These are phyloP conservation scores for Drosophila helvetica DNA, from an alignment of 2,888 invertebrate species.

Conservation along the genomic window DNA sequence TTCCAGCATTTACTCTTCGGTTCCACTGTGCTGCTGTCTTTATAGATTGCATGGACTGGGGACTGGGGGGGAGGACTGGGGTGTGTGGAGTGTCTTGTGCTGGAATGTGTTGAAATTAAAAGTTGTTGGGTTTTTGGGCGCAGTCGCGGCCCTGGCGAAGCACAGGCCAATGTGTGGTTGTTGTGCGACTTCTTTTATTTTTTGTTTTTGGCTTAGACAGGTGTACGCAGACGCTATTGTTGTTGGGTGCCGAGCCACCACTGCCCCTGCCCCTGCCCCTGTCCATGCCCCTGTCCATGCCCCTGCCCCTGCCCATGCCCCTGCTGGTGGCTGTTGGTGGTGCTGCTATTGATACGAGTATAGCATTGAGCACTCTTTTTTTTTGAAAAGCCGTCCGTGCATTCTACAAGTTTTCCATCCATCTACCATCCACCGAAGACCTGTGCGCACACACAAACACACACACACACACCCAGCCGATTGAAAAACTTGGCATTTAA, in stretches of 20 bases:
- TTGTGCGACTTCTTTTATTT: conserved; percentile 41
- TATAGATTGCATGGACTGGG: background rate
- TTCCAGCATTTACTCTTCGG: background rate
- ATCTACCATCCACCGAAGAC: conserved; percentile 28
- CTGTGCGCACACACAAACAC: conserved; percentile 26
- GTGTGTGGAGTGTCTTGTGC: conserved; percentile 42
- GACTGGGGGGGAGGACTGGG: background rate
- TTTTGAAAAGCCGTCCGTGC: conserved; percentile 70
- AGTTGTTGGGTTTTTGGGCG: conserved; percentile 77
- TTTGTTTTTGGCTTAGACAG: conserved; percentile 62
- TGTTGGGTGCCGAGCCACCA: conserved; percentile 28
- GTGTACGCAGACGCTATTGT: conserved; percentile 56
- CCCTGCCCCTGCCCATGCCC: background rate
- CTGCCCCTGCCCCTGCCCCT: background rate
- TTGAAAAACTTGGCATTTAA: conserved; percentile 70
- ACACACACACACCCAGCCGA: conserved; percentile 22
- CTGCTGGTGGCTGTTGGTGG: background rate
- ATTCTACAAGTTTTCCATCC: conserved; percentile 74
- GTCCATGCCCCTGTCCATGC: no score
- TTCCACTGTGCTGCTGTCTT: conserved; percentile 40
- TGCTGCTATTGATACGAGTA: conserved; percentile 61
- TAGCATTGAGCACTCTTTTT: conserved; percentile 67
- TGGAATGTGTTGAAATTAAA: conserved; percentile 80
- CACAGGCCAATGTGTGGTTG: conserved; percentile 35
- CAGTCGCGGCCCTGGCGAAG: conserved; percentile 59